These are phyloP conservation scores for Anableps anableps DNA, from an alignment of 2,797 vertebrate genomes.

Conservation along the genomic window DNA sequence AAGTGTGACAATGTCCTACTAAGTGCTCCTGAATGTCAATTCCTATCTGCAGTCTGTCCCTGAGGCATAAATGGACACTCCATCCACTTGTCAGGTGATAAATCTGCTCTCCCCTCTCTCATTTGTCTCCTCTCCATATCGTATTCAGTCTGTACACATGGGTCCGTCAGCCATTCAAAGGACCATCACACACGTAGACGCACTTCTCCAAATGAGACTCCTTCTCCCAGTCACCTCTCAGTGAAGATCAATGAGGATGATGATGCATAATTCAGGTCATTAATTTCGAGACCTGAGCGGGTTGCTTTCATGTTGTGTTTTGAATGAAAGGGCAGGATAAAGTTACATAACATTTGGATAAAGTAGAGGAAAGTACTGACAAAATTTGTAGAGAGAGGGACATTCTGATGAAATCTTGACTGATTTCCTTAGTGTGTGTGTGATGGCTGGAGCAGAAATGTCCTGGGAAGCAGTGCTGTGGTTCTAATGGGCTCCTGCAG, in stretches of 20 bases:
- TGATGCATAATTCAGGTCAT: conserved; percentile 66
- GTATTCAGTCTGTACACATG: conserved; percentile 54
- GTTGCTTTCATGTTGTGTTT: conserved; percentile 32
- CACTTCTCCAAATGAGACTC: conserved; percentile 34
- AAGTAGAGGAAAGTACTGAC: conserved; percentile 25
- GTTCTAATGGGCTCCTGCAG: conserved; percentile 52
- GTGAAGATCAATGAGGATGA: conserved; percentile 65
- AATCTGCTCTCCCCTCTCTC: conserved; percentile 62
- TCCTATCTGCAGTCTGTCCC: conserved; percentile 74
- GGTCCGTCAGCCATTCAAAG: conserved; percentile 53
- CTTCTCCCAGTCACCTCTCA: conserved; percentile 40
- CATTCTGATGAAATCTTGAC: conserved; percentile 28
- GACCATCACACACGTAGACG: conserved; percentile 28
- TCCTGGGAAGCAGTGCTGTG: conserved; percentile 29
- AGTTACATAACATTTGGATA: conserved; percentile 18
- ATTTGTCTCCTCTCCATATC: conserved; percentile 62
- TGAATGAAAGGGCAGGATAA: conserved; percentile 42
- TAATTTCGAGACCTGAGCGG: conserved; percentile 45
- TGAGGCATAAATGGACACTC: conserved; percentile 77
- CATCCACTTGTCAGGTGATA: conserved; percentile 81
- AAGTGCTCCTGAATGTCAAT: conserved; percentile 77
- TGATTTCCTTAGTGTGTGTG: conserved; percentile 22
- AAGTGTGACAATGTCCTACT: conserved; percentile 56
- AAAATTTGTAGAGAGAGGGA: conserved; percentile 15
- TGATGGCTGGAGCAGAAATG: conserved; percentile 29